These are phyloP conservation scores for Cynoglossus semilaevis DNA, from an alignment of 2,113 vertebrate genomes.

Conservation along the genomic window DNA sequence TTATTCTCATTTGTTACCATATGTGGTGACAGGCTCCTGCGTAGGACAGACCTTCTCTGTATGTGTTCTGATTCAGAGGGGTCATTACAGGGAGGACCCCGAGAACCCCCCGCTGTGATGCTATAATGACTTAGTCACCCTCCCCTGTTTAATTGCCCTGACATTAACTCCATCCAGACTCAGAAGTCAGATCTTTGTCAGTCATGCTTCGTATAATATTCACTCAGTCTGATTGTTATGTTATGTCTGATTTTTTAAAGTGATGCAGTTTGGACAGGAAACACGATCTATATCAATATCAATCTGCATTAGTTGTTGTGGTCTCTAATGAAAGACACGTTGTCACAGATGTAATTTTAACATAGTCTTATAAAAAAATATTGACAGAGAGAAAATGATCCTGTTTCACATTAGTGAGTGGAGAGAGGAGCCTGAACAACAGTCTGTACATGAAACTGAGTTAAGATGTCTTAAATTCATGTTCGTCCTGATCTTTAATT, in stretches of 20 bases:
- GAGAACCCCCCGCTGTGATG: slow-evolving; percentile 5
- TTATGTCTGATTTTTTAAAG: background rate
- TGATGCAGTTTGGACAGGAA: background rate
- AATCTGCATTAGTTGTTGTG: no score
- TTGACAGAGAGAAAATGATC: no score
- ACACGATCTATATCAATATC: no score
- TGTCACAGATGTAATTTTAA: no score
- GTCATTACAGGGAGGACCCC: background rate
- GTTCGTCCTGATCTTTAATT: no score
- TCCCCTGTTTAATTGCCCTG: background rate
- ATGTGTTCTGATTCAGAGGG: background rate
- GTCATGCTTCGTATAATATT: background rate
- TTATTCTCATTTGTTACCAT: background rate
- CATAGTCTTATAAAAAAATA: no score
- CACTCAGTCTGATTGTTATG: background rate
- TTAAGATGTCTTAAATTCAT: no score
- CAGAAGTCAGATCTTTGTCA: slow-evolving; percentile 7
- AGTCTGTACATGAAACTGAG: no score
- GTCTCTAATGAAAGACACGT: no score
- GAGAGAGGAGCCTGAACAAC: no score
- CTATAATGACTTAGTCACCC: background rate
- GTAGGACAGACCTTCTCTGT: background rate
- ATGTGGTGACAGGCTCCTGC: background rate
- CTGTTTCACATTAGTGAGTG: no score
- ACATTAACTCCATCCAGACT: background rate